A percentile compares a stretch with the other conserved stretches of the same genome.
phyloP scores from a whole-genome alignment of 2,113 vertebrate species.

The Dolichallabes microphthalmus region DNA sequence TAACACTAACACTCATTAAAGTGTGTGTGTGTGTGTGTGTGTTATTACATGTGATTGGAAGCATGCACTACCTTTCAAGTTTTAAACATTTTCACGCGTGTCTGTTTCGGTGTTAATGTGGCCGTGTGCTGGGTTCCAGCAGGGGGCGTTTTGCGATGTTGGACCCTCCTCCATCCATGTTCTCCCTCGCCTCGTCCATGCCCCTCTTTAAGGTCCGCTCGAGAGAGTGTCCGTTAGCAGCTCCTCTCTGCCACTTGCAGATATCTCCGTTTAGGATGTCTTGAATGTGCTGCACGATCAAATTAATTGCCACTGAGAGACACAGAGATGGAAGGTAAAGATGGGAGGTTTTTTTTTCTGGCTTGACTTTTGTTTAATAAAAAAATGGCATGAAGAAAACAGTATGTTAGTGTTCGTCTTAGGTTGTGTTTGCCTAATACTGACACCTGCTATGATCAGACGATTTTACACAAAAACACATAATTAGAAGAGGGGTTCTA shows the following conservation, averaged over 20 bases:
- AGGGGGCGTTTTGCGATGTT: constrained; percentile 78
- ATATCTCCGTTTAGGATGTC: constrained; percentile 92
- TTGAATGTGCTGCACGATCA: constrained; percentile 98
- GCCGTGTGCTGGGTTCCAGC: constrained; percentile 91
- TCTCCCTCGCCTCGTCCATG: constrained; percentile 72
- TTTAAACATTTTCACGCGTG: background rate
- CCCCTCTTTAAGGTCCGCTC: constrained; percentile 78
- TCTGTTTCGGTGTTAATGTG: constrained; percentile 74
- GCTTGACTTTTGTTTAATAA: too few species aligned
- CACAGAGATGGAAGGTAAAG: background rate
- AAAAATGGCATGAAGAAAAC: too few species aligned
- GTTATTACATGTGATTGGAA: constrained; percentile 1
- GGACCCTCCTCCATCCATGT: constrained; percentile 56
- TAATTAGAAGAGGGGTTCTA: too few species aligned
- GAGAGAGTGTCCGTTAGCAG: constrained; percentile 72
- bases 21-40: constrained; percentile 20
- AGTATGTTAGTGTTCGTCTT: too few species aligned
- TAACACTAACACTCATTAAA: background rate
- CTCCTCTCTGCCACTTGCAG: constrained; percentile 88
- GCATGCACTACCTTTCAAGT: constrained; percentile 25
- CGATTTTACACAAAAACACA: too few species aligned
- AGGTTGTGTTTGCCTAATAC: too few species aligned
- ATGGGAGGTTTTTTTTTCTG: background rate
- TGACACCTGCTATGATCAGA: too few species aligned
- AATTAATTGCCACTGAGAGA: constrained; percentile 89